Evolutionary conservation across 2,797 vertebrate genomes (phyloP).

Genomic region (Smutsia temminckii): DNA sequence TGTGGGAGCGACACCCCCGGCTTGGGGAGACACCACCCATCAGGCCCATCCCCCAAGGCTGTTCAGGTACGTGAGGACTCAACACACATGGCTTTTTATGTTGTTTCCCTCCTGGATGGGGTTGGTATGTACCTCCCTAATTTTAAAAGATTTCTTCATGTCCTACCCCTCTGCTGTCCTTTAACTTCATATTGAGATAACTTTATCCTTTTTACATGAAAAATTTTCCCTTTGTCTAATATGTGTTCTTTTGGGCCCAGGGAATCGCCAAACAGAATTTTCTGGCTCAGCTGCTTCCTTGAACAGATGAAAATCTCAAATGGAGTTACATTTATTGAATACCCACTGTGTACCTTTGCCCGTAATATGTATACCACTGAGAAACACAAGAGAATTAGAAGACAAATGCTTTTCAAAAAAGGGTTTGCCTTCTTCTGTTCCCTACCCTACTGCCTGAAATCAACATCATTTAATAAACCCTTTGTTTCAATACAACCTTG

Average conservation of each 20-base stretch:
- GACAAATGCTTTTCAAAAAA: background rate
- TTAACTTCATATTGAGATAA: background rate
- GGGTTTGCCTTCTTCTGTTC: background rate
- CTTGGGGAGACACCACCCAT: too few relatives aligned
- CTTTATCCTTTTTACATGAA: background rate
- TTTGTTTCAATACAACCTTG: background rate
- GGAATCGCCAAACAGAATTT: background rate
- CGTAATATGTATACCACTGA: background rate
- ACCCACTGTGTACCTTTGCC: background rate
- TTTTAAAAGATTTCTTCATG: background rate
- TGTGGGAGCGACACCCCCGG: background rate
- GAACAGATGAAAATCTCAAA: background rate
- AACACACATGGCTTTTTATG: background rate
- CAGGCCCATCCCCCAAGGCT: background rate
- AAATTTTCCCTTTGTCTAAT: background rate
- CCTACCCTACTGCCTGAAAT: background rate
- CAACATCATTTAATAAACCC: background rate
- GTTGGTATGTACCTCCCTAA: background rate
- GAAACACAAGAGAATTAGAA: background rate
- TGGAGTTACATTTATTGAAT: background rate
- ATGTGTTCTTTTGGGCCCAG: background rate
- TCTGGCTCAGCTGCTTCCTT: background rate
- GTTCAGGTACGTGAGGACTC: background rate
- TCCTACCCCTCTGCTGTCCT: background rate
- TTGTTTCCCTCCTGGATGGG: background rate